Conservation (phyloP, 2,888 invertebrate genomes). For the Agrotis segetum region DNA sequence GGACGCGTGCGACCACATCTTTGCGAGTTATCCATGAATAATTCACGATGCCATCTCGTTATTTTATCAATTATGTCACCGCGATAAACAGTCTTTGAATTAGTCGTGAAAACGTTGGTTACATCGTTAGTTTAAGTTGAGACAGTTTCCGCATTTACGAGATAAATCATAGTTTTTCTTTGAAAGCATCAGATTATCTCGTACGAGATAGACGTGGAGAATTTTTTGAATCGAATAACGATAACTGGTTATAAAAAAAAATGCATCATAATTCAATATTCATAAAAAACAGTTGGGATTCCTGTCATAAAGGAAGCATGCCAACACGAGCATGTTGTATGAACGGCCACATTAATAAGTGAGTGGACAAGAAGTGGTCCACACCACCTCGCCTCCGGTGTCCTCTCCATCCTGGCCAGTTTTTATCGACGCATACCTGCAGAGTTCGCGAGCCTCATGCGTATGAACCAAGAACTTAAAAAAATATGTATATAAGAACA, state of each 20-base stretch:
- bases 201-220: not conserved
- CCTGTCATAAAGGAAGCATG: slow-evolving; percentile 63
- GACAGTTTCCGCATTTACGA: slow-evolving; percentile 12
- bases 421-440: slow-evolving; percentile 69
- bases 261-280: slow-evolving; percentile 48
- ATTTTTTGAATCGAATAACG: slow-evolving; percentile 17
- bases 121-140: slow-evolving; percentile 19
- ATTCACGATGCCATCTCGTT: slow-evolving; percentile 67
- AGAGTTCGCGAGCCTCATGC: slow-evolving; percentile 47
- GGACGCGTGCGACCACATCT: slow-evolving; percentile 74
- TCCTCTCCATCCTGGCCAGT: slow-evolving; percentile 67
- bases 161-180: slow-evolving; percentile 36
- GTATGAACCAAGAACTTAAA: slow-evolving; percentile 35
- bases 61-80: slow-evolving; percentile 65
- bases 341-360: slow-evolving; percentile 69
- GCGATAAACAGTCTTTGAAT: slow-evolving; percentile 40
- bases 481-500: slow-evolving; percentile 9
- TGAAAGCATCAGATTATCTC: slow-evolving; percentile 18
- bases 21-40: slow-evolving; percentile 67
- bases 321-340: slow-evolving; percentile 57
- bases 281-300: slow-evolving; percentile 54
- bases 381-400: slow-evolving; percentile 55
- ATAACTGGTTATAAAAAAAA: slow-evolving; percentile 51
- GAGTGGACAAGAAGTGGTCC: slow-evolving; percentile 67
- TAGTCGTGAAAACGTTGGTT: slow-evolving; percentile 41